Percentiles rank a stretch among this genome's conserved stretches.
Conservation (phyloP, 2,113 vertebrate species). For the Hypomesus transpacificus region DNA sequence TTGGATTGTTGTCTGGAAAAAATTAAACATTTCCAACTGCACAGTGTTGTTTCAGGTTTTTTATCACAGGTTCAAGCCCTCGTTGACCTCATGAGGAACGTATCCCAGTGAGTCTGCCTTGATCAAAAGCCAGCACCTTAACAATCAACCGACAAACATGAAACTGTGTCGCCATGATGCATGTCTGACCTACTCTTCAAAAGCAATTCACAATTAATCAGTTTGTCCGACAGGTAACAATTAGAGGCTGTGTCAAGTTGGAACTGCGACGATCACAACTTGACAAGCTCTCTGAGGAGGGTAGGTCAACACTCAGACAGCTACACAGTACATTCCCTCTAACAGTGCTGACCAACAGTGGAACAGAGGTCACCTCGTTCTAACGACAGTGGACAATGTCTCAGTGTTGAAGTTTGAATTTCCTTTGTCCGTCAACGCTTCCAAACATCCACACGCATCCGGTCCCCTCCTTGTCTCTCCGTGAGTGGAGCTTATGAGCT, state of each 20-base stretch:
- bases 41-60: too few relatives aligned
- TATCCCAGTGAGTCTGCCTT: too few relatives aligned
- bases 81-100: too few relatives aligned
- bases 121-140: not conserved
- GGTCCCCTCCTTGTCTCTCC: conserved; percentile 31
- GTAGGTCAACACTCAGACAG: conserved; percentile 36
- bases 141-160: too few relatives aligned
- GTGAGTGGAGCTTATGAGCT: conserved; percentile 35
- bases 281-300: too few relatives aligned
- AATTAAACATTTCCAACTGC: too few relatives aligned
- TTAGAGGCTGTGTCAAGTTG: too few relatives aligned
- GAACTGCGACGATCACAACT: too few relatives aligned
- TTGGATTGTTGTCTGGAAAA: conserved; percentile 45
- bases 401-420: conserved; percentile 54
- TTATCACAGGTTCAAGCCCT: not conserved
- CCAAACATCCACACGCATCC: conserved; percentile 13
- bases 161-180: too few relatives aligned
- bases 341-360: conserved; percentile 61
- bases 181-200: too few relatives aligned
- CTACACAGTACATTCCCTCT: conserved; percentile 67
- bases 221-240: not conserved
- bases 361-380: conserved; percentile 64
- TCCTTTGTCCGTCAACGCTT: conserved; percentile 47
- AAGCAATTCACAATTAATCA: too few relatives aligned
- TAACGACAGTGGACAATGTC: conserved; percentile 50